Conservation (phyloP, 2,888 invertebrate species). For the Nowickia ferox region DNA sequence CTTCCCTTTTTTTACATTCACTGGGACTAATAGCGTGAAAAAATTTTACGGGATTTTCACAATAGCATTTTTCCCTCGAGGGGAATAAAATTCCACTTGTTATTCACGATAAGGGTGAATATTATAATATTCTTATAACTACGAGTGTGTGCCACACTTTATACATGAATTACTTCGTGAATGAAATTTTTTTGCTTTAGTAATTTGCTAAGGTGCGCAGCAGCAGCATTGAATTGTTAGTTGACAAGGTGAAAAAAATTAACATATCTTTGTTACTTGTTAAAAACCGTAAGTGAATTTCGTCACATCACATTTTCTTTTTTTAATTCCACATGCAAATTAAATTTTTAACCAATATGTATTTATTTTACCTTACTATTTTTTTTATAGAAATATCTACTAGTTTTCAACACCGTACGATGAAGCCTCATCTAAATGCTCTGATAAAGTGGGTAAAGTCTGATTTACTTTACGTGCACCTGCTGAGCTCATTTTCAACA, state of each 20-base stretch:
- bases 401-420: slow-evolving; percentile 68
- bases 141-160: not conserved
- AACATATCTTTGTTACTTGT: slow-evolving; percentile 7
- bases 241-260: slow-evolving; percentile 4
- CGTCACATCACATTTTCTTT: not conserved
- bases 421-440: slow-evolving; percentile 73
- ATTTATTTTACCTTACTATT: slow-evolving; percentile 46
- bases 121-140: too few species aligned
- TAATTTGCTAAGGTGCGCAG: not conserved
- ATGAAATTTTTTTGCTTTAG: not conserved
- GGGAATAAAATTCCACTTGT: too few species aligned
- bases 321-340: slow-evolving; percentile 55
- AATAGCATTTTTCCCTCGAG: too few species aligned
- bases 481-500: slow-evolving; percentile 77
- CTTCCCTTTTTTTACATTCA: too few species aligned
- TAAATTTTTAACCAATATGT: slow-evolving; percentile 39
- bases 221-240: slow-evolving; percentile 42
- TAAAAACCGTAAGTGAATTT: slow-evolving; percentile 11
- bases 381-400: slow-evolving; percentile 37
- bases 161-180: not conserved
- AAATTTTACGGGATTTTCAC: too few species aligned
- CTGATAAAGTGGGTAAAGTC: slow-evolving; percentile 77
- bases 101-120: too few species aligned
- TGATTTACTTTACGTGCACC: slow-evolving; percentile 75
- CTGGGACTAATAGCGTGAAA: too few species aligned